Conservation (phyloP, 2,113 vertebrate species). For the Pangasianodon gigas region DNA sequence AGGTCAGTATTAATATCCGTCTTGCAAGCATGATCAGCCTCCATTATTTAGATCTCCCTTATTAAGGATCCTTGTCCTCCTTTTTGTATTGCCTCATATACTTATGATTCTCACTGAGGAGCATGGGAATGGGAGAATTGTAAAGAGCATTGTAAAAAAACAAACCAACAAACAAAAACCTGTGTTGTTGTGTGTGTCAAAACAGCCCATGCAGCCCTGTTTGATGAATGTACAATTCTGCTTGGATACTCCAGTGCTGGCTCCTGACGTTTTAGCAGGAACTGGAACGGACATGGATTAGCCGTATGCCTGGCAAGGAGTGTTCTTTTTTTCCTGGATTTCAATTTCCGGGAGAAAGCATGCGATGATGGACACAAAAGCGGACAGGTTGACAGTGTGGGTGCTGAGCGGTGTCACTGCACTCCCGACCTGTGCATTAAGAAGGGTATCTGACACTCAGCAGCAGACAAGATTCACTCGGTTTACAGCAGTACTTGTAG, state of each 20-base stretch:
- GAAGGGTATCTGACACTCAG: slow-evolving; percentile 51
- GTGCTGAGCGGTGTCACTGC: slow-evolving; percentile 47
- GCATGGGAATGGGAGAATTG: background rate
- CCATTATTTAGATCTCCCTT: slow-evolving; percentile 47
- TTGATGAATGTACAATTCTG: slow-evolving; percentile 35
- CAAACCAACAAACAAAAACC: background rate
- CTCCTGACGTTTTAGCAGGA: slow-evolving; percentile 38
- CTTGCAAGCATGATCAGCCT: slow-evolving; percentile 47
- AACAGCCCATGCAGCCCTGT: background rate
- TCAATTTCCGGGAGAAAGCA: slow-evolving; percentile 54
- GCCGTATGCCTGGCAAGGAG: slow-evolving; percentile 32
- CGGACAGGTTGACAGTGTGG: slow-evolving; percentile 53
- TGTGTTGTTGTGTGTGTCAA: slow-evolving; percentile 30
- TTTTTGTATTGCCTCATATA: slow-evolving; percentile 45
- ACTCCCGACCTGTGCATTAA: slow-evolving; percentile 32
- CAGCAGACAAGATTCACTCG: slow-evolving; percentile 46
- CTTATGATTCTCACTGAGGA: slow-evolving; percentile 27
- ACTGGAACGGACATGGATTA: slow-evolving; percentile 48
- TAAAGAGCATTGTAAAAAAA: background rate
- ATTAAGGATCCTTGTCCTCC: slow-evolving; percentile 44
- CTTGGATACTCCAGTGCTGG: slow-evolving; percentile 22
- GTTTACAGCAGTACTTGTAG: slow-evolving; percentile 25
- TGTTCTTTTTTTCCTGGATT: slow-evolving; percentile 36
- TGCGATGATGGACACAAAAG: slow-evolving; percentile 41
- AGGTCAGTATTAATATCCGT: slow-evolving; percentile 56